Percentiles rank a stretch among this genome's conserved stretches.
Evolutionary conservation across 53 echinoderm and acorn worm species (phyloP).

Genomic region (Actinopyga echinites): DNA sequence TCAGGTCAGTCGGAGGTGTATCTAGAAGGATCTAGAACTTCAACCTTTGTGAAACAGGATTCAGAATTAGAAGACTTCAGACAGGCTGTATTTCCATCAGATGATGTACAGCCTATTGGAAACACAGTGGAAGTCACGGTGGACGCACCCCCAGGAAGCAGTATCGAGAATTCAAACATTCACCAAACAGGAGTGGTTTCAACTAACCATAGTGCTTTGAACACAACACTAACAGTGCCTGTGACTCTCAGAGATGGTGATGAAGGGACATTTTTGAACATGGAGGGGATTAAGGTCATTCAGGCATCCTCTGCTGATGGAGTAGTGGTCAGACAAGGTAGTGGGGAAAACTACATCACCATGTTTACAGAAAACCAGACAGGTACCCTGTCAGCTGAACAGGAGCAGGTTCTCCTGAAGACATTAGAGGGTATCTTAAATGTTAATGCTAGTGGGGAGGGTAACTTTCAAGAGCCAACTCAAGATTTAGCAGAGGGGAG

Average conservation of each 20-base stretch:
- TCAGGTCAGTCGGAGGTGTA: too few relatives aligned
- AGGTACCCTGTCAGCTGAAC: not conserved
- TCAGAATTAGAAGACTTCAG: too few relatives aligned
- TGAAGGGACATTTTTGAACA: not conserved
- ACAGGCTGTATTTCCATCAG: too few relatives aligned
- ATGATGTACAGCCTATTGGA: constrained; percentile 4
- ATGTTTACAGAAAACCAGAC: not conserved
- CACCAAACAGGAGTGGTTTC: too few relatives aligned
- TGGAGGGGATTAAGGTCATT: constrained; percentile 5
- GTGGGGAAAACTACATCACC: constrained; percentile 10
- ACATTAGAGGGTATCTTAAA: constrained; percentile 18
- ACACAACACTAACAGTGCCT: not conserved
- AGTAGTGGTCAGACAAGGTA: not conserved
- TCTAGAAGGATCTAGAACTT: too few relatives aligned
- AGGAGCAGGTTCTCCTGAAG: constrained; percentile 18
- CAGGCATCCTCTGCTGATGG: not conserved
- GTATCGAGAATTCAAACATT: too few relatives aligned
- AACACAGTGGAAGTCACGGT: constrained; percentile 17
- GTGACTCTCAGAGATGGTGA: constrained; percentile 20
- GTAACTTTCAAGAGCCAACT: not conserved
- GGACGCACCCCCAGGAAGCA: too few relatives aligned
- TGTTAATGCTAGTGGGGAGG: not conserved
- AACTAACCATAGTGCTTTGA: too few relatives aligned
- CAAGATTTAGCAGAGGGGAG: not conserved
- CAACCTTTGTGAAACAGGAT: too few relatives aligned